Percentiles rank a stretch among this genome's conserved stretches.
phyloP scores from a whole-genome alignment of 1,140 invertebrate species.

The Catajapyx aquilonaris region DNA sequence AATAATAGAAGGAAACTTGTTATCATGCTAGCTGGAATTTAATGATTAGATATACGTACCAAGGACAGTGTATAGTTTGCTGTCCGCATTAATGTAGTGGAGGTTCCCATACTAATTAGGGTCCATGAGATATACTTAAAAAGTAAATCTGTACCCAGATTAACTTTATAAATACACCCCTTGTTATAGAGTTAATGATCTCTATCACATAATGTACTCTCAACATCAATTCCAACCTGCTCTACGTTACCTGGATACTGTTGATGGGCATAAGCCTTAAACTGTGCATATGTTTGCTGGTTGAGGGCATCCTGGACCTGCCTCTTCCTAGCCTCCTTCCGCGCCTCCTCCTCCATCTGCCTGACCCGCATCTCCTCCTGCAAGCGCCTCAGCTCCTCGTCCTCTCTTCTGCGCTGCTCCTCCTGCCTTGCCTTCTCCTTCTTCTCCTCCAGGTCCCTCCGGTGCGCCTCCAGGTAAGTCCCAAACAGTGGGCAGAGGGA shows the following conservation, averaged over 20 bases:
- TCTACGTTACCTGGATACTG: conserved; percentile 84
- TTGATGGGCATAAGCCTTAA: conserved; percentile 82
- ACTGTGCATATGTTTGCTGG: conserved; percentile 87
- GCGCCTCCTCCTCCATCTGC: conserved; percentile 34
- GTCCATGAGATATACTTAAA: too few species aligned
- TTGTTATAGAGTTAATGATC: too few species aligned
- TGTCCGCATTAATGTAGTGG: too few species aligned
- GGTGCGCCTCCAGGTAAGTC: conserved; percentile 77
- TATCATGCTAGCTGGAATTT: too few species aligned
- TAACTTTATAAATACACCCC: too few species aligned
- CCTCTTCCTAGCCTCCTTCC: conserved; percentile 24
- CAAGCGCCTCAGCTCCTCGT: conserved; percentile 11
- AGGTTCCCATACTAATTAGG: too few species aligned
- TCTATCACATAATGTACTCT: too few species aligned
- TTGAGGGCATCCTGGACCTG: conserved; percentile 91
- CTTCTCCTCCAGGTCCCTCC: conserved; percentile 58
- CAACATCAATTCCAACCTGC: too few species aligned
- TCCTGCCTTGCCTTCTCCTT: conserved; percentile 34
- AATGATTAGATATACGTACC: too few species aligned
- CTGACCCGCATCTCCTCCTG: conserved; percentile 24
- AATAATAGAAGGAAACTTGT: too few species aligned
- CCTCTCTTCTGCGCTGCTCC: conserved; percentile 21
- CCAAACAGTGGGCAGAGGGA: conserved; percentile 71
- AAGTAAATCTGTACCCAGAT: too few species aligned
- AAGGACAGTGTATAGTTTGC: too few species aligned